Evolutionary conservation across 2,888 invertebrate species (phyloP).

Genomic region (Cataglyphis rosenhaueri): DNA sequence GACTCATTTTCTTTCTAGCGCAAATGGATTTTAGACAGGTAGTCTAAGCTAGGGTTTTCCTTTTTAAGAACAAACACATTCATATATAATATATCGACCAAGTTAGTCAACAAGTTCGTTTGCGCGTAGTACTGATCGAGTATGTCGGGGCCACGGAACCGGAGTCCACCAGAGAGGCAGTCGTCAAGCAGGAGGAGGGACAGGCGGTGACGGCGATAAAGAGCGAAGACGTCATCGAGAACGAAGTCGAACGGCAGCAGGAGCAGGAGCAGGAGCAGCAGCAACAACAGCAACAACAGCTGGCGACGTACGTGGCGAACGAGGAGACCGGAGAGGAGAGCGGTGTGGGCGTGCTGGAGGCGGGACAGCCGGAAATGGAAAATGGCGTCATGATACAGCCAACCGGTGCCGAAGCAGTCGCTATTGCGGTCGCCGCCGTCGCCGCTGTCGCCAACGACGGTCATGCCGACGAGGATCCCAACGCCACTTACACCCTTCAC

Average conservation of each 20-base stretch:
- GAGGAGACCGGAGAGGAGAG: conserved; percentile 80
- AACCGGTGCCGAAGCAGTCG: conserved; percentile 71
- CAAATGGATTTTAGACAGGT: not conserved
- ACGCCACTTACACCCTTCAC: conserved; percentile 75
- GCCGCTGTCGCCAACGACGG: conserved; percentile 68
- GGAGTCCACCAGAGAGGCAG: conserved; percentile 43
- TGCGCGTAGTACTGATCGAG: conserved; percentile 64
- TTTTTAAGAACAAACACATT: not conserved
- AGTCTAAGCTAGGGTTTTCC: not conserved
- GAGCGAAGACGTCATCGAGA: conserved; percentile 55
- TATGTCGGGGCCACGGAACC: conserved; percentile 62
- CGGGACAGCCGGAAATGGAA: conserved; percentile 83
- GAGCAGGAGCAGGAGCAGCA: conserved; percentile 63
- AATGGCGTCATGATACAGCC: conserved; percentile 82
- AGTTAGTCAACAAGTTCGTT: conserved; percentile 1
- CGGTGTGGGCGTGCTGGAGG: conserved; percentile 83
- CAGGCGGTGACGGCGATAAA: conserved; percentile 55
- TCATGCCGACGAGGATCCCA: conserved; percentile 68
- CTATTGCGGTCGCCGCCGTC: conserved; percentile 68
- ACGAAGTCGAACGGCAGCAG: conserved; percentile 53
- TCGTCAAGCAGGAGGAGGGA: conserved; percentile 61
- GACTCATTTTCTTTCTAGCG: not conserved
- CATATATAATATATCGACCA: not conserved
- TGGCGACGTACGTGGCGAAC: conserved; percentile 71
- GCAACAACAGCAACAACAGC: conserved; percentile 71